Conservation (phyloP, 2,888 invertebrate species). For the Napeogenes inachia region DNA sequence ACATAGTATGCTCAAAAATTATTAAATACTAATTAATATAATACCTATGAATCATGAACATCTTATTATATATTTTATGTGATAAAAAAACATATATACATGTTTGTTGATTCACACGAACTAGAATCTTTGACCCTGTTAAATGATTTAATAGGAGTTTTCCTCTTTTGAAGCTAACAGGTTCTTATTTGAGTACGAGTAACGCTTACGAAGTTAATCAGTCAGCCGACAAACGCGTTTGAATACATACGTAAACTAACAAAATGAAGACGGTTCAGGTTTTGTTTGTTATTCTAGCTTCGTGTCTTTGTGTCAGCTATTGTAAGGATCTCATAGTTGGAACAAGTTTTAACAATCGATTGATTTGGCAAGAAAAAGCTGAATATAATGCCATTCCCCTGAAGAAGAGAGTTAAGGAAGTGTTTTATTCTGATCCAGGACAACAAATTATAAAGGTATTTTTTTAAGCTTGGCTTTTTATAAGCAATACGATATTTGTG, state of each 20-base stretch:
- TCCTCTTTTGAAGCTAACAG: constrained; percentile 52
- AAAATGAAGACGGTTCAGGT: constrained; percentile 58
- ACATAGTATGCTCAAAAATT: background rate
- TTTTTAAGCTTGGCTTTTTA: background rate
- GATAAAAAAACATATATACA: background rate
- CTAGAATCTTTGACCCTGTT: constrained; percentile 17
- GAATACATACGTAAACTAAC: constrained; percentile 38
- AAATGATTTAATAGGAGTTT: constrained; percentile 42
- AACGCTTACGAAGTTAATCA: constrained; percentile 35
- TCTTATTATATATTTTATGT: background rate
- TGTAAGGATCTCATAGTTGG: constrained; percentile 68
- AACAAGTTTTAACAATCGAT: constrained; percentile 62
- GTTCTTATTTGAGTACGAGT: constrained; percentile 33
- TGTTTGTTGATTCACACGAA: constrained; percentile 4
- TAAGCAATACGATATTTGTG: too few relatives aligned
- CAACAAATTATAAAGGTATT: constrained; percentile 69
- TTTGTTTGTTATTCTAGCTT: constrained; percentile 49
- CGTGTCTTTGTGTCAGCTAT: constrained; percentile 48
- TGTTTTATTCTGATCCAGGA: constrained; percentile 64
- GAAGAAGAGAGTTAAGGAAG: constrained; percentile 69
- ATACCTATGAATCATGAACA: too few relatives aligned
- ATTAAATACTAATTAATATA: background rate
- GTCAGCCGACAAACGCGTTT: constrained; percentile 46
- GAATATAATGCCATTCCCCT: constrained; percentile 66
- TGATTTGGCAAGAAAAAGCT: constrained; percentile 62